Percentiles rank a stretch among this genome's conserved stretches.
phyloP scores from a whole-genome alignment of 2,797 vertebrate genomes.

The Salmo trutta region DNA sequence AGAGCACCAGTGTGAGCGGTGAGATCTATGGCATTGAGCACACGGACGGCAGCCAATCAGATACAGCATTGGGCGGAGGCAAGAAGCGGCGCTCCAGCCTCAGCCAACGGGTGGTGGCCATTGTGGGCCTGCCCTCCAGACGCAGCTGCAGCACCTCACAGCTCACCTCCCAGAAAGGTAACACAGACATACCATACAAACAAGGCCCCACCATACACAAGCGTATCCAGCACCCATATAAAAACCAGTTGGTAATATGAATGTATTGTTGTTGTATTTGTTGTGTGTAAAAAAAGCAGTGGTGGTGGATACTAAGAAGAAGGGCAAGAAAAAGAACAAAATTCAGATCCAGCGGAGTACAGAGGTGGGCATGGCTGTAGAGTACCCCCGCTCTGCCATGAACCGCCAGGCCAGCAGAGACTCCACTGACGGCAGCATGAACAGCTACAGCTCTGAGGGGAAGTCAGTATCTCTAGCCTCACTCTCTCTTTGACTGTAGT shows the following conservation, averaged over 20 bases:
- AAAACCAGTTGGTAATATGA: not conserved
- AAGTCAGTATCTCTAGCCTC: conserved; percentile 84
- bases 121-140: conserved; percentile 84
- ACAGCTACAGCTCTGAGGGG: conserved; percentile 98
- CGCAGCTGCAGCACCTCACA: conserved; percentile 96
- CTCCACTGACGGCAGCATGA: conserved; percentile 96
- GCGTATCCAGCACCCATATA: not conserved
- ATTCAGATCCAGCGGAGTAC: conserved; percentile 97
- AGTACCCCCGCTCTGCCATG: conserved; percentile 89
- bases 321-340: conserved; percentile 55
- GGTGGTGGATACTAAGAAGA: conserved; percentile 54
- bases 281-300: conserved; percentile 38
- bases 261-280: conserved; percentile 8
- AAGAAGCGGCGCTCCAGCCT: conserved; percentile 96
- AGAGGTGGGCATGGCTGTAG: conserved; percentile 97
- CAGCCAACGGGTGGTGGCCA: conserved; percentile 94
- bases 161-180: conserved; percentile 91
- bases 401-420: conserved; percentile 94
- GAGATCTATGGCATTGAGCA: conserved; percentile 95
- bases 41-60: conserved; percentile 96
- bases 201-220: not conserved
- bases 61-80: conserved; percentile 92
- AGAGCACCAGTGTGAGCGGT: conserved; percentile 96
- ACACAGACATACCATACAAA: not conserved
- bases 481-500: conserved; percentile 4